phyloP scores from a whole-genome alignment of 2,888 invertebrate genomes.

The Ypsolopha scabrella region DNA sequence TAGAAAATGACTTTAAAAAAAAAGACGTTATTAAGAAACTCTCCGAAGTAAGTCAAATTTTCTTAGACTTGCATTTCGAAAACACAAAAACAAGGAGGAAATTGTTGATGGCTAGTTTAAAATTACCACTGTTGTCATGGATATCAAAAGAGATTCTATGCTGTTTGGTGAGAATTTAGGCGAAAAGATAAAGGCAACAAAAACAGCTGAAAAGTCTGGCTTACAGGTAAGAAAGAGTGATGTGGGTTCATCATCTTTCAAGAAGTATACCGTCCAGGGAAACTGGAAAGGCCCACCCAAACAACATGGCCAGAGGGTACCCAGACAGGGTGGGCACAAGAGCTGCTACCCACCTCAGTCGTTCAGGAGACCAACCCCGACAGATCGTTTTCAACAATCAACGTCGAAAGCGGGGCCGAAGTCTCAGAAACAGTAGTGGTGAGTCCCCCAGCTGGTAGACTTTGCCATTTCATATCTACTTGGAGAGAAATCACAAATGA shows the following conservation, averaged over 20 bases:
- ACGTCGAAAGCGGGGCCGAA: neutral
- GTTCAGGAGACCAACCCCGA: neutral
- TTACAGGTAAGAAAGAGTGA: neutral
- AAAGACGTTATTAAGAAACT: constrained; percentile 1
- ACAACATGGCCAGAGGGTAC: neutral
- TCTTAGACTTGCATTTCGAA: neutral
- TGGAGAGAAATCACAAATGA: neutral
- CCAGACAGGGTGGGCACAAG: neutral
- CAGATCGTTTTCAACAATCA: neutral
- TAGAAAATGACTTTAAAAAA: constrained; percentile 5
- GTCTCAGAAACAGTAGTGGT: neutral
- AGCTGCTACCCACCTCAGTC: neutral
- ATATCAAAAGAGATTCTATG: constrained; percentile 1
- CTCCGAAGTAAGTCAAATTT: neutral
- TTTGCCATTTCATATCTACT: neutral
- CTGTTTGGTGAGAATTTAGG: constrained; percentile 3
- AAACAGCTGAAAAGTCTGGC: constrained; percentile 5
- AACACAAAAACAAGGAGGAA: constrained; percentile 2
- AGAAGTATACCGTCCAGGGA: neutral
- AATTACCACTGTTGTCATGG: neutral
- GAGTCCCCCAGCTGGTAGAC: constrained; percentile 2
- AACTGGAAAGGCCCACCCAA: constrained; percentile 2
- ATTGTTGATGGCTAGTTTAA: neutral
- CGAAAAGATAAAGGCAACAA: constrained; percentile 3
- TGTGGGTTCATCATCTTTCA: no score